Evolutionary conservation across 92 coral and sea anemone species (phyloP).

Genomic region (Porites divaricata): DNA sequence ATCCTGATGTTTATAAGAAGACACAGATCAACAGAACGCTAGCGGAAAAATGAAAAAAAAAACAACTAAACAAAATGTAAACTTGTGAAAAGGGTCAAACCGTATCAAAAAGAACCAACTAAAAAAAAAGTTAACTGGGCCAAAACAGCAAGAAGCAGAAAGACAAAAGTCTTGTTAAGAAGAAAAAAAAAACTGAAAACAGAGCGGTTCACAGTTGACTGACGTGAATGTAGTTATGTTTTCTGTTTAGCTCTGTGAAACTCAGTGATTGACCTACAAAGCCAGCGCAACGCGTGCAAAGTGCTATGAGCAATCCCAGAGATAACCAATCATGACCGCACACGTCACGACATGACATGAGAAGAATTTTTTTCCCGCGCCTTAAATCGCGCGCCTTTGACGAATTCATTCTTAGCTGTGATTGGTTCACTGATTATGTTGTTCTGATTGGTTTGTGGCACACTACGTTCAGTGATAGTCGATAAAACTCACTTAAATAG

Average conservation of each 20-base stretch:
- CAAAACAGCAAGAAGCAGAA: no score
- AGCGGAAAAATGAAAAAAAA: background rate
- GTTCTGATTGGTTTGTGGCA: background rate
- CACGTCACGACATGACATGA: background rate
- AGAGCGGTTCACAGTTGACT: background rate
- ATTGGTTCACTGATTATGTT: no score
- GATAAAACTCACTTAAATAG: background rate
- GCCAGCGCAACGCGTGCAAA: constrained; percentile 1
- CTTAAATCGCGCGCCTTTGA: background rate
- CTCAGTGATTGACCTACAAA: background rate
- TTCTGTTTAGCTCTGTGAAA: background rate
- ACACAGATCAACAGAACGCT: background rate
- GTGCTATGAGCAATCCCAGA: no score
- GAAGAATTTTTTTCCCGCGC: background rate
- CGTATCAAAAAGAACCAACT: no score
- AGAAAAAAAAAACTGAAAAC: no score
- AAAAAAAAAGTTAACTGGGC: no score
- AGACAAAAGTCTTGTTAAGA: no score
- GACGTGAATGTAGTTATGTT: background rate
- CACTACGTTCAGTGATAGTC: background rate
- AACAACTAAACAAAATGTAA: no score
- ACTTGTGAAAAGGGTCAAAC: no score
- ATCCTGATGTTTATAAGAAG: no score
- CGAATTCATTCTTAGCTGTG: background rate
- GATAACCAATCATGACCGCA: background rate